A percentile compares a stretch with the other conserved stretches of the same genome.
phyloP scores from a whole-genome alignment of 1,140 invertebrate species.

The Phortica variegata region DNA sequence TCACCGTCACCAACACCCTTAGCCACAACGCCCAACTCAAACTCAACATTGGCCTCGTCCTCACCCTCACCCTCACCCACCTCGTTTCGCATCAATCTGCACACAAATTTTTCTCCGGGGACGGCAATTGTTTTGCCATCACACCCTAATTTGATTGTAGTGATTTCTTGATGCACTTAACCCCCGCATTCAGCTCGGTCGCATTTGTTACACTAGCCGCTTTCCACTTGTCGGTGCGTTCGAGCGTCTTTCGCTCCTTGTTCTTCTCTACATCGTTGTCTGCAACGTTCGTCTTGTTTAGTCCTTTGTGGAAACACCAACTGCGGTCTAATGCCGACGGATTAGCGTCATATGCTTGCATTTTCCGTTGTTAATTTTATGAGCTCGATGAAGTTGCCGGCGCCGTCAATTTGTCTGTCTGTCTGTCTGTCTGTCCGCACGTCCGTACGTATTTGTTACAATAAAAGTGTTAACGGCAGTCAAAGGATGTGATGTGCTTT shows the following conservation, averaged over 20 bases:
- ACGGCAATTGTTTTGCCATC: constrained; percentile 57
- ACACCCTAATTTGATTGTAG: constrained; percentile 58
- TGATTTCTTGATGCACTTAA: constrained; percentile 58
- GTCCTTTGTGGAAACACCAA: constrained; percentile 19
- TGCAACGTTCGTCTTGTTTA: constrained; percentile 5
- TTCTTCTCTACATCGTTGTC: constrained; percentile 6
- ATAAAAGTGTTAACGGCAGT: constrained; percentile 36
- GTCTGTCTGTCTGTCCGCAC: no score
- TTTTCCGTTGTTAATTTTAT: constrained; percentile 55
- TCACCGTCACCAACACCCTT: neutral
- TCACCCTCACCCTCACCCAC: constrained; percentile 1
- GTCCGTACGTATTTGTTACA: constrained; percentile 23
- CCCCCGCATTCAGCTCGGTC: constrained; percentile 19
- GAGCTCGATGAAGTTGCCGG: constrained; percentile 40
- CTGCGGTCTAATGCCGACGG: constrained; percentile 48
- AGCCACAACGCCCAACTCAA: constrained; percentile 10
- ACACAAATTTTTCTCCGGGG: constrained; percentile 50
- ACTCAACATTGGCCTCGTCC: constrained; percentile 1
- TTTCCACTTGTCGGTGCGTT: constrained; percentile 40
- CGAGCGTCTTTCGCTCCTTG: constrained; percentile 20
- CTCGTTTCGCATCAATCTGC: constrained; percentile 25
- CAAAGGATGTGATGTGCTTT: no score
- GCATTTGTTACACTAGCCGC: constrained; percentile 43
- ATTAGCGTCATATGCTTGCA: constrained; percentile 57
- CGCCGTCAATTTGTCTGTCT: no score